Evolutionary conservation across 2,113 vertebrate genomes (phyloP), one percentile per base, ranked within the genome.

Genomic region (Reinhardtius hippoglossoides): DNA sequence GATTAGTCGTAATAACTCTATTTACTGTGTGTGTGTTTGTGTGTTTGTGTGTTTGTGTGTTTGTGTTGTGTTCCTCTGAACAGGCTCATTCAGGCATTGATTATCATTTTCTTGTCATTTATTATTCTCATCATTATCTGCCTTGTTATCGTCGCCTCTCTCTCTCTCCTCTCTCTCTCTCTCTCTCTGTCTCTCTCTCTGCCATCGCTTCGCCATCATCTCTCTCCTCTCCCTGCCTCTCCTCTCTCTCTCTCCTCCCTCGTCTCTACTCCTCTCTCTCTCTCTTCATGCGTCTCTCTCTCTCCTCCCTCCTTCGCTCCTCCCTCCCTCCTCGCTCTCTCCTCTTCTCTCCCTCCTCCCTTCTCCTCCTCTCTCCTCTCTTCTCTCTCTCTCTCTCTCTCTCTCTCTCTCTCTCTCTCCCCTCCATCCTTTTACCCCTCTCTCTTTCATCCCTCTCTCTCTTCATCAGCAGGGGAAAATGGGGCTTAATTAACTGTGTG

Each of bases 401-500:
- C 82, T 82, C 27, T 27, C 27, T 27, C 27, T 27, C 27, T 27
- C 27, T 27, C 26, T 58, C 59, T 60, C 44, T 48, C n/a, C 81
- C 26, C 55, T 79, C 81, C n/a, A n/a, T n/a, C n/a, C n/a, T n/a
- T n/a, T n/a, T n/a, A n/a, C n/a, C n/a, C 48, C 61, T 20, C 63
- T 9, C 42, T 55, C 62, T 61, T 66, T 80, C 76, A 80, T 82
- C 81, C 26, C 55, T 79, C 81, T 62, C 73, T 72, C 78, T 83
- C 82, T 83, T 86, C 90, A 89, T 91, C 89, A 90, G 74, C 80
- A 78, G 57, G 90, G 83, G 90, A 89, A 91, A 90, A 91, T 92
- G 74, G 79, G 74, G 74, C 81, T 92, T 93, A 90, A 92, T 92
- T 90, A 93, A 89, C 75, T 84, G 61, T 85, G 84, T 83, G 81